phyloP scores from a whole-genome alignment of 2,113 vertebrate species.

The Neoarius graeffei region DNA sequence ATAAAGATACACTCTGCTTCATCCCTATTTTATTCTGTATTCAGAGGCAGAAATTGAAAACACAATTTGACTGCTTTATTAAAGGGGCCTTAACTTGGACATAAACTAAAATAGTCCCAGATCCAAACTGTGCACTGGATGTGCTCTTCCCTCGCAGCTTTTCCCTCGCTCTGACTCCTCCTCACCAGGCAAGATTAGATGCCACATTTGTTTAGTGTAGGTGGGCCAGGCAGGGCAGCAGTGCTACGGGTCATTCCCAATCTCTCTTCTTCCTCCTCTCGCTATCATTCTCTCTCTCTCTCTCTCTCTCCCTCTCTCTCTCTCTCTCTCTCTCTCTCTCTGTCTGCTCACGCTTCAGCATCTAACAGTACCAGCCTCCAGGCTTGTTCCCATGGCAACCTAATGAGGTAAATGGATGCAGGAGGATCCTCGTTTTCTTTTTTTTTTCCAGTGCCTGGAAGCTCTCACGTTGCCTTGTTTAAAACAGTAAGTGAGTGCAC shows the following conservation, averaged over 20 bases:
- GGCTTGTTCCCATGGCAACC: constrained; percentile 78
- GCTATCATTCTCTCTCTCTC: constrained; percentile 10
- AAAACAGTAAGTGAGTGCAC: constrained; percentile 10
- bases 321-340: constrained; percentile 7
- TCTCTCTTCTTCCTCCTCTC: constrained; percentile 12
- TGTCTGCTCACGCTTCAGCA: constrained; percentile 60
- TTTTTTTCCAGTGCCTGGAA: constrained; percentile 52
- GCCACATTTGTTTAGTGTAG: constrained; percentile 33
- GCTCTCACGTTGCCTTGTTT: constrained; percentile 28
- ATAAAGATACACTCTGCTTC: neutral
- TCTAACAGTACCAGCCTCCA: constrained; percentile 69
- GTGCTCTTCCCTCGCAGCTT: constrained; percentile 17
- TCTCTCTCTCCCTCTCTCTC: no score
- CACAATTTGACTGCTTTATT: constrained; percentile 44
- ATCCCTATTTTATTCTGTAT: neutral
- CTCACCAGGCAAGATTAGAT: constrained; percentile 11
- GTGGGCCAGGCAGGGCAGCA: constrained; percentile 22
- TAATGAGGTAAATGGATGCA: constrained; percentile 74
- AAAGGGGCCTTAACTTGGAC: constrained; percentile 32
- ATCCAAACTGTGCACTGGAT: constrained; percentile 4
- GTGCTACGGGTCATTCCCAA: constrained; percentile 22
- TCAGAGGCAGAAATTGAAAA: constrained; percentile 20
- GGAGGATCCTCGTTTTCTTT: constrained; percentile 70
- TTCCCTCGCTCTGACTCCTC: constrained; percentile 6
- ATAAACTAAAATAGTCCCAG: constrained; percentile 42